Conservation (phyloP, 1,140 invertebrate species). For the Papilio aristodemus region DNA sequence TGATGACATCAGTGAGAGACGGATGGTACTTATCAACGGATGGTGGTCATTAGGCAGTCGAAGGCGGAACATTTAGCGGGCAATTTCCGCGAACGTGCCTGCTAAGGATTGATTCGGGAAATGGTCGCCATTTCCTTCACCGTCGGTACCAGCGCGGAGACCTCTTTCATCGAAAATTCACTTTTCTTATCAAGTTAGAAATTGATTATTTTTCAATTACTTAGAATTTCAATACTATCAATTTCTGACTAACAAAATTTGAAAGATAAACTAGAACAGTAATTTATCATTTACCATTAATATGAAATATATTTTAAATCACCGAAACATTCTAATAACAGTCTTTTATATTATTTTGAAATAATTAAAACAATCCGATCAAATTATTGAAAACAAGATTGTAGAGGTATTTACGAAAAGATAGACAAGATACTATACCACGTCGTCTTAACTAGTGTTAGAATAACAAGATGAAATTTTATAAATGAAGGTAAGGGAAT, state of each 20-base stretch:
- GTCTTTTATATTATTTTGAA: too few species aligned
- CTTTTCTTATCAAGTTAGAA: background rate
- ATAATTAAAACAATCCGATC: too few species aligned
- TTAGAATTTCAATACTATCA: too few species aligned
- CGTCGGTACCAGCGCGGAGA: background rate
- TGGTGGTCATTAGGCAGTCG: constrained; percentile 5
- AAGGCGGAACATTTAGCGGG: constrained; percentile 30
- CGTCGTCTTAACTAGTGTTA: background rate
- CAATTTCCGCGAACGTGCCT: constrained; percentile 46
- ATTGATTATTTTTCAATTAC: background rate
- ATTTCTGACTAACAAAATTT: too few species aligned
- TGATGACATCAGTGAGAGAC: background rate
- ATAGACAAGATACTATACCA: too few species aligned
- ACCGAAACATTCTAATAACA: too few species aligned
- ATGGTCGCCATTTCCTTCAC: constrained; percentile 47
- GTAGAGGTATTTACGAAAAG: too few species aligned
- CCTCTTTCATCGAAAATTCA: constrained; percentile 3
- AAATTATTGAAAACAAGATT: too few species aligned
- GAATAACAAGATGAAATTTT: background rate
- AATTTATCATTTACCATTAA: too few species aligned
- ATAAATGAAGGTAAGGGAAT: background rate
- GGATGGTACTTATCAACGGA: constrained; percentile 17
- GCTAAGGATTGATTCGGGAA: constrained; percentile 41
- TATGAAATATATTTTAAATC: too few species aligned
- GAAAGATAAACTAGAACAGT: too few species aligned